These are phyloP conservation scores for Prostheceraeus crozeri DNA, from an alignment of 2,888 invertebrate genomes.

Conservation along the genomic window DNA sequence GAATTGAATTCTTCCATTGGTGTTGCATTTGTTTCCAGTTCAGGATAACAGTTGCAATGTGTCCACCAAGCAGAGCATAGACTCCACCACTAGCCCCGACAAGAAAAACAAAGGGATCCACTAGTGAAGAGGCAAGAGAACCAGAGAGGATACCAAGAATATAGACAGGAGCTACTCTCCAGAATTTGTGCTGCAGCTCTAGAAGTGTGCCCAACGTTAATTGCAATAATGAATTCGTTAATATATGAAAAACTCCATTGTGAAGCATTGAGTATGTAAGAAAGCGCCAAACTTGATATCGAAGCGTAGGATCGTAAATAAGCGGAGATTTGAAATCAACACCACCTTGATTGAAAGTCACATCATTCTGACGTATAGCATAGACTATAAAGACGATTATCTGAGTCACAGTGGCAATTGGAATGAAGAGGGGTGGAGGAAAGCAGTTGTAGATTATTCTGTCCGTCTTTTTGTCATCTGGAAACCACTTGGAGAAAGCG, in stretches of 20 bases:
- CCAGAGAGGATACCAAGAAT: slow-evolving; percentile 58
- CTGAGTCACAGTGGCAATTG: slow-evolving; percentile 70
- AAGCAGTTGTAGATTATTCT: slow-evolving; percentile 85
- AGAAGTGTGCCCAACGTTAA: slow-evolving; percentile 82
- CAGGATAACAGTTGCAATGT: slow-evolving; percentile 81
- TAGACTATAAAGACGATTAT: slow-evolving; percentile 18
- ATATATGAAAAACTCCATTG: slow-evolving; percentile 66
- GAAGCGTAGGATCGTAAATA: slow-evolving; percentile 76
- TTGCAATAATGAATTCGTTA: slow-evolving; percentile 83
- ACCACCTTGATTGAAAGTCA: slow-evolving; percentile 21
- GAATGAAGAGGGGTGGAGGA: slow-evolving; percentile 84
- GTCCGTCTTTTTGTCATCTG: no score
- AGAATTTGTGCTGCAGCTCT: slow-evolving; percentile 91
- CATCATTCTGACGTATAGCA: background rate
- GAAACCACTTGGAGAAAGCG: no score
- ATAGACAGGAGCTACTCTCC: slow-evolving; percentile 67
- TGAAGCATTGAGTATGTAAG: slow-evolving; percentile 76
- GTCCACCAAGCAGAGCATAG: slow-evolving; percentile 83
- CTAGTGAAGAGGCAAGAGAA: slow-evolving; percentile 58
- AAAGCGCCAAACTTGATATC: slow-evolving; percentile 84
- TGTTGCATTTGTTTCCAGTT: slow-evolving; percentile 97
- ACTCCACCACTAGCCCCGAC: slow-evolving; percentile 92
- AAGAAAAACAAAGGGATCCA: slow-evolving; percentile 61
- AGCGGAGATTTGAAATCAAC: slow-evolving; percentile 59
- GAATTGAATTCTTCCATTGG: slow-evolving; percentile 62